These are phyloP conservation scores for Lacanobia oleracea DNA, from an alignment of 2,888 invertebrate genomes.

Conservation along the genomic window DNA sequence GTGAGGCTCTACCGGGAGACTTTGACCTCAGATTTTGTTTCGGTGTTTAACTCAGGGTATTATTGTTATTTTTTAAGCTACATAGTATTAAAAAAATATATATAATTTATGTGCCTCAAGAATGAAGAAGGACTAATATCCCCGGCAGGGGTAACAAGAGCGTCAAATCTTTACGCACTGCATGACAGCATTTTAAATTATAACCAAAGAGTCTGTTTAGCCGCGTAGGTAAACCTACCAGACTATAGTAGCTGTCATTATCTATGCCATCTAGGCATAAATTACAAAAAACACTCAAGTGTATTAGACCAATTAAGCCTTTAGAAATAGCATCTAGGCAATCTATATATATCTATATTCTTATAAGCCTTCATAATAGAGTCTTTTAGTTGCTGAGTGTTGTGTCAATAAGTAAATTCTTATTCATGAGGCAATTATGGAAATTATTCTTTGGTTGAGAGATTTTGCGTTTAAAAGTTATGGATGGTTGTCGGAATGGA, in stretches of 20 bases:
- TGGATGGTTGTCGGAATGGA: background rate
- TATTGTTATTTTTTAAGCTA: too few species aligned
- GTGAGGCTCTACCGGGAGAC: too few species aligned
- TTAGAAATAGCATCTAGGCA: background rate
- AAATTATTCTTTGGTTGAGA: background rate
- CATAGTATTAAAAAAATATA: too few species aligned
- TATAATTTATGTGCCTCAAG: background rate
- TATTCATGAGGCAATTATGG: constrained; percentile 5
- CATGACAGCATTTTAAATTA: background rate
- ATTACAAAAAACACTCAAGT: background rate
- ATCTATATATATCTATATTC: background rate
- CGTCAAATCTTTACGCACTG: background rate
- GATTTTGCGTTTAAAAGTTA: background rate
- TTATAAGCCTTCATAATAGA: background rate
- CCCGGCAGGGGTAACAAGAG: background rate
- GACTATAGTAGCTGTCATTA: background rate
- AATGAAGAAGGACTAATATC: background rate
- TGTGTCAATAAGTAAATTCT: background rate
- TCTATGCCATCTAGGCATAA: background rate
- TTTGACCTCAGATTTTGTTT: too few species aligned
- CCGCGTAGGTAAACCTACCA: background rate
- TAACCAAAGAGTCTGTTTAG: background rate
- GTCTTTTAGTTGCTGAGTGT: background rate
- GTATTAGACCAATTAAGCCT: background rate
- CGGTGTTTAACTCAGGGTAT: too few species aligned